A percentile compares a stretch with the other conserved stretches of the same genome.
These are phyloP conservation scores for Uria aalge DNA, from an alignment of 2,113 vertebrate species.

Conservation along the genomic window DNA sequence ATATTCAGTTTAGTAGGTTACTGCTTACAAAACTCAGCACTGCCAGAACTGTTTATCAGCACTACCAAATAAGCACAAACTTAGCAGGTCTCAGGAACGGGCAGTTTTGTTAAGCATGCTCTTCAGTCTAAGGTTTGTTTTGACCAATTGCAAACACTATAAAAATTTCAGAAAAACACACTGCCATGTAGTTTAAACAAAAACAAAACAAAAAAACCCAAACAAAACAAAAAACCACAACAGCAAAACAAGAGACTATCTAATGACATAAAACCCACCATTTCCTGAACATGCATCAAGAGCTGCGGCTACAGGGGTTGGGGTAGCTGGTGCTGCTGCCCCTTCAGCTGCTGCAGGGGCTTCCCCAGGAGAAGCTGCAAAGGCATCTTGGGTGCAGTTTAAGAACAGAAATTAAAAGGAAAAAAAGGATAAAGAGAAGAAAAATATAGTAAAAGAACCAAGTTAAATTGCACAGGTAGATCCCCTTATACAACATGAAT, in stretches of 20 bases:
- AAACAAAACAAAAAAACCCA: neutral
- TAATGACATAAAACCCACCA: conserved; percentile 88
- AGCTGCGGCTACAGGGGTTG: conserved; percentile 87
- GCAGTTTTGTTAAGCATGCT: conserved; percentile 68
- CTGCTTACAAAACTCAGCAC: neutral
- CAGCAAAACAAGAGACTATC: conserved; percentile 65
- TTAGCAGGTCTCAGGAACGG: conserved; percentile 16
- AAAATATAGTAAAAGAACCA: conserved; percentile 79
- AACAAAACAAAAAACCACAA: neutral
- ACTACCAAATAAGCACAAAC: neutral
- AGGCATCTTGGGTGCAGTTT: conserved; percentile 90
- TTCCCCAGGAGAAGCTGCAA: conserved; percentile 97
- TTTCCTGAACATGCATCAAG: conserved; percentile 97
- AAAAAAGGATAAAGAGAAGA: conserved; percentile 80
- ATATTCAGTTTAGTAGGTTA: neutral
- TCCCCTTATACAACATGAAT: conserved; percentile 80
- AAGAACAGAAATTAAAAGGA: conserved; percentile 79
- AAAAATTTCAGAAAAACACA: conserved; percentile 58
- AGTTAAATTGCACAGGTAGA: conserved; percentile 75
- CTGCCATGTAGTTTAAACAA: conserved; percentile 66
- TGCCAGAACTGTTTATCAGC: neutral
- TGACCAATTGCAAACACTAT: conserved; percentile 6
- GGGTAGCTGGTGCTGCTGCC: conserved; percentile 81
- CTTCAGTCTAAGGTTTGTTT: conserved; percentile 56
- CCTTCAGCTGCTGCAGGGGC: conserved; percentile 88